These are phyloP conservation scores for Pollimyrus isidori DNA, from an alignment of 2,113 vertebrate species.

Conservation along the genomic window DNA sequence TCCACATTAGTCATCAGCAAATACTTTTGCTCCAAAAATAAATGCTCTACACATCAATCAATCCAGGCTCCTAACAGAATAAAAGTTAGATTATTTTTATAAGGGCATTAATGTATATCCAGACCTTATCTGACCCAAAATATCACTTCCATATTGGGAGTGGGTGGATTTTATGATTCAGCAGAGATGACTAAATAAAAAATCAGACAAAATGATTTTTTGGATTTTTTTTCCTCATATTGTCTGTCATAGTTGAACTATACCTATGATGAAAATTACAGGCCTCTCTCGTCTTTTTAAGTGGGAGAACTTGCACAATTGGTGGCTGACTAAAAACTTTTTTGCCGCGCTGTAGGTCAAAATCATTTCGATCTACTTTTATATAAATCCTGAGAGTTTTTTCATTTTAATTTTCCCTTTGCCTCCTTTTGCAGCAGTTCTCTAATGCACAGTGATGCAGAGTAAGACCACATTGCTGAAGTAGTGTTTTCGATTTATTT, in stretches of 20 bases:
- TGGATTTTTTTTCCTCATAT: no score
- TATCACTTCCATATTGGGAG: constrained; percentile 19
- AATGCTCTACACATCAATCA: background rate
- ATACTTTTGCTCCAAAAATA: background rate
- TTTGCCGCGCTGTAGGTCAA: background rate
- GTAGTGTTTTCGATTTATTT: constrained; percentile 16
- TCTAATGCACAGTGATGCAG: constrained; percentile 23
- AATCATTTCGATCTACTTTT: constrained; percentile 11
- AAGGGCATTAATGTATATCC: background rate
- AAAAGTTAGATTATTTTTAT: background rate
- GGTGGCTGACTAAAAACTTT: no score
- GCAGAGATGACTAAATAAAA: no score
- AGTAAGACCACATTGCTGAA: constrained; percentile 18
- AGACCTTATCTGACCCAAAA: constrained; percentile 24
- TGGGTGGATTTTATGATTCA: constrained; percentile 30
- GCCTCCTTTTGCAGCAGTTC: background rate
- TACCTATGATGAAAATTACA: no score
- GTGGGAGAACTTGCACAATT: no score
- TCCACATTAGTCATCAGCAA: background rate
- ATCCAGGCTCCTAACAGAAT: background rate
- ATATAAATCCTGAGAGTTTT: constrained; percentile 8
- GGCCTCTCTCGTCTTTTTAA: no score
- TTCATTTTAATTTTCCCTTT: background rate
- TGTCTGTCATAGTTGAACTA: no score
- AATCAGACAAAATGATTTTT: no score